Base-by-base conservation (phyloP, 2,797 vertebrate genomes). In the Lindbergichthys nudifrons region DNA sequence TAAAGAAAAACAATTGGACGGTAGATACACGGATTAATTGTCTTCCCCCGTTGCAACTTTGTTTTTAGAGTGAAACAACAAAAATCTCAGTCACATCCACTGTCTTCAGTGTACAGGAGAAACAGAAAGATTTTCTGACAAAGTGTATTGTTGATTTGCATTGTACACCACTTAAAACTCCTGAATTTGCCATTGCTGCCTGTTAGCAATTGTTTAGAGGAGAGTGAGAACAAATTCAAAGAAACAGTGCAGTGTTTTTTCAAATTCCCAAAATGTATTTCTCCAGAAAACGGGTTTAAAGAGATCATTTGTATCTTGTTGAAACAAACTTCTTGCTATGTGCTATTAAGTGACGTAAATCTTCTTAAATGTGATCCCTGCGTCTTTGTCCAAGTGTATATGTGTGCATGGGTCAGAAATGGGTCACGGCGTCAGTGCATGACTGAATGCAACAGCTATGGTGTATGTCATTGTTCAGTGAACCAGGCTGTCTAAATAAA, bases 131-230 rank as follows among this genome's bases (percentile, higher is more conserved):
- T 23, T 3, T 19, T 45, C 19, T 11, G 52, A 65, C 21, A 4
- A 60, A 60, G 19, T 63, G 3, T 30, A 12, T 11, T 51, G 36
- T n/a, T 26, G n/a, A 19, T 54, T 18, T 48, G 23, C 4, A 57
- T 42, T 56, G 48, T 15, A 42, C 10, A 16, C 16, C 18, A 23
- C 16, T 36, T 45, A 46, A 32, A 57, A 47, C 16, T 21, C 26
- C n/a, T 18, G 41, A 62, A 63, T 41, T 30, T 60, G 41, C 48
- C 54, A 43, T 54, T 66, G 48, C 56, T 50, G 68, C 48, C n/a
- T 52, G 42, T 53, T 46, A 42, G 18, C 14, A n/a, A 13, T 10
- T 39, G 18, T 74, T 54, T 16, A 46, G n/a, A 62, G 14, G 13
- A 53, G 26, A 10, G 5, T 11, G 15, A 11, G 19, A 45, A 32